Conservation (phyloP, 2,888 invertebrate genomes). For the Notodonta dromedarius region DNA sequence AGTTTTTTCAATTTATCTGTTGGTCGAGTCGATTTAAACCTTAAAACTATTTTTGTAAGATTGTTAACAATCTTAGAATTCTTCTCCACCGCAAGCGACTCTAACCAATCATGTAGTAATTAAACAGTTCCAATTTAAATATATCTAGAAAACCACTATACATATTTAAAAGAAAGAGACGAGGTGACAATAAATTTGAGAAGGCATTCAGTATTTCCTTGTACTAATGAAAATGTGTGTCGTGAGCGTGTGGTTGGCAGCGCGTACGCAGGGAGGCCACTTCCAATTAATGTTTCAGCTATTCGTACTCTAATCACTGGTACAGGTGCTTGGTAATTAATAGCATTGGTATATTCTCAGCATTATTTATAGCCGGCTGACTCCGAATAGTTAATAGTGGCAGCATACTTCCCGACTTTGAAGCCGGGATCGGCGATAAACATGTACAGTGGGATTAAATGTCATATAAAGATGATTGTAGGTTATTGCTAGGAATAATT, state of each 20-base stretch:
- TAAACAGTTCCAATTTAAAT: conserved; percentile 11
- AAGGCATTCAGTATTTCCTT: conserved; percentile 27
- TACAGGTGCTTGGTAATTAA: conserved; percentile 65
- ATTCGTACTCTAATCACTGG: conserved; percentile 45
- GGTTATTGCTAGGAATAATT: neutral
- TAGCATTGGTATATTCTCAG: conserved; percentile 43
- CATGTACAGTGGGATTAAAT: conserved; percentile 1
- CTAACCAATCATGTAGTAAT: conserved; percentile 7
- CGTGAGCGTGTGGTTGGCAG: conserved; percentile 33
- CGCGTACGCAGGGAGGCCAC: conserved; percentile 41
- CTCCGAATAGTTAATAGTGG: conserved; percentile 16
- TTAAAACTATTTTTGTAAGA: neutral
- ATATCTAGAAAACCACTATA: conserved; percentile 10
- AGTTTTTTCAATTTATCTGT: no score
- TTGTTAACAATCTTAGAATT: conserved; percentile 4
- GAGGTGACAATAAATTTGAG: conserved; percentile 10
- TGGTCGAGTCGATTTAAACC: no score
- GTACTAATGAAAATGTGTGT: conserved; percentile 19
- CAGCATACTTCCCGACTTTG: conserved; percentile 14
- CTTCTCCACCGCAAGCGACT: neutral
- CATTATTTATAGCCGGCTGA: conserved; percentile 32
- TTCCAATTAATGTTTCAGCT: conserved; percentile 57
- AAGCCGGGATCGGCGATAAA: neutral
- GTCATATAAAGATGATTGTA: neutral
- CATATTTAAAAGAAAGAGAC: conserved; percentile 5